Evolutionary conservation across 2,888 invertebrate genomes (phyloP).

Genomic region (Drosophila eohydei): DNA sequence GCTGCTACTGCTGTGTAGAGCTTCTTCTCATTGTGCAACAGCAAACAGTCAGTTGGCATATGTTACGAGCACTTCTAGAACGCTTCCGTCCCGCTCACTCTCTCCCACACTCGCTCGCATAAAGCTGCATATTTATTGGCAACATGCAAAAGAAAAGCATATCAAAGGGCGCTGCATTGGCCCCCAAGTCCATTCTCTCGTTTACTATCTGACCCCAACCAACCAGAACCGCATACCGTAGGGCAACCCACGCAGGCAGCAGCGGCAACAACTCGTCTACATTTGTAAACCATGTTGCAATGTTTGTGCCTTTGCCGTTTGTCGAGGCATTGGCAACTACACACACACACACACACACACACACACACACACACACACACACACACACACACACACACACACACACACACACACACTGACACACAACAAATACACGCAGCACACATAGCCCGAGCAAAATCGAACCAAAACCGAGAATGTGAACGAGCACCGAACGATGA

Average conservation of each 20-base stretch:
- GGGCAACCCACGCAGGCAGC: conserved; percentile 22
- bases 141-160: conserved; percentile 76
- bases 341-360: conserved; percentile 18
- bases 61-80: conserved; percentile 42
- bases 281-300: conserved; percentile 60
- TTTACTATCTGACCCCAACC: conserved; percentile 33
- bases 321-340: conserved; percentile 43
- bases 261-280: conserved; percentile 24
- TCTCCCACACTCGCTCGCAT: conserved; percentile 34
- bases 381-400: conserved; percentile 28
- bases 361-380: too few species aligned
- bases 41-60: conserved; percentile 54
- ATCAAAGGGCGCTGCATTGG: conserved; percentile 68
- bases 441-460: conserved; percentile 44
- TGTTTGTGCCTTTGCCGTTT: conserved; percentile 59
- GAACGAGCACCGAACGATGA: conserved; percentile 47
- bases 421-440: conserved; percentile 9
- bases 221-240: conserved; percentile 17
- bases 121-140: conserved; percentile 82
- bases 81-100: not conserved
- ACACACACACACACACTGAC: conserved; percentile 10
- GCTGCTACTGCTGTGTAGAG: conserved; percentile 13
- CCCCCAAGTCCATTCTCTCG: conserved; percentile 23
- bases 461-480: conserved; percentile 34
- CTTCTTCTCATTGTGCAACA: conserved; percentile 25